phyloP scores from a whole-genome alignment of 2,797 vertebrate species.

The Sebastes cheni region DNA sequence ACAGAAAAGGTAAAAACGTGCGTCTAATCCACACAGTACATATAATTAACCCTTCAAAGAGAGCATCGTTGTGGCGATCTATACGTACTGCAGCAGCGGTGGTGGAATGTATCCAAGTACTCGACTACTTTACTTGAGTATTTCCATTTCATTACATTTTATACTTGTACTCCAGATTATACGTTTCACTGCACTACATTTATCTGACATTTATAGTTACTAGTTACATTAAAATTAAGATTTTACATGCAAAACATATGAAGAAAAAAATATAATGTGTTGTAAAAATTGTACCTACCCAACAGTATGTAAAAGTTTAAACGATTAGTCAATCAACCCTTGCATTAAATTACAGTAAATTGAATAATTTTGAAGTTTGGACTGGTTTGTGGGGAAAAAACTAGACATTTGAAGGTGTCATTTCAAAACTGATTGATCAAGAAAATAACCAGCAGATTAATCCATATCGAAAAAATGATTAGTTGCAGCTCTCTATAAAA shows the following conservation, averaged over 20 bases:
- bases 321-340: background rate
- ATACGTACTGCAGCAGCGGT: background rate
- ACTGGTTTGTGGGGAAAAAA: no score
- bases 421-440: background rate
- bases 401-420: background rate
- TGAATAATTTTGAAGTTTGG: background rate
- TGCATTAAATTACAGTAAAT: background rate
- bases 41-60: slow-evolving; percentile 71
- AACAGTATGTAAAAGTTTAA: background rate
- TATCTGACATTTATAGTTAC: background rate
- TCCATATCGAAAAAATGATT: no score
- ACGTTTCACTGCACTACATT: background rate
- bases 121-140: background rate
- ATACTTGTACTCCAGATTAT: background rate
- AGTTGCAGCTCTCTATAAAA: no score
- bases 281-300: background rate
- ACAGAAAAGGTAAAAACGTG: slow-evolving; percentile 65
- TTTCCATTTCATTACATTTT: background rate
- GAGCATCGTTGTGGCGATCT: slow-evolving; percentile 25
- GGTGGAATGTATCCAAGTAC: background rate
- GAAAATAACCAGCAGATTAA: background rate
- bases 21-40: slow-evolving; percentile 46
- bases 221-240: background rate
- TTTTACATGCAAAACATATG: background rate
- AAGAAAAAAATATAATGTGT: background rate